Evolutionary conservation across 2,888 invertebrate genomes (phyloP), one percentile per base, ranked within the genome.

Genomic region (Meiosimyza platycephala): DNA sequence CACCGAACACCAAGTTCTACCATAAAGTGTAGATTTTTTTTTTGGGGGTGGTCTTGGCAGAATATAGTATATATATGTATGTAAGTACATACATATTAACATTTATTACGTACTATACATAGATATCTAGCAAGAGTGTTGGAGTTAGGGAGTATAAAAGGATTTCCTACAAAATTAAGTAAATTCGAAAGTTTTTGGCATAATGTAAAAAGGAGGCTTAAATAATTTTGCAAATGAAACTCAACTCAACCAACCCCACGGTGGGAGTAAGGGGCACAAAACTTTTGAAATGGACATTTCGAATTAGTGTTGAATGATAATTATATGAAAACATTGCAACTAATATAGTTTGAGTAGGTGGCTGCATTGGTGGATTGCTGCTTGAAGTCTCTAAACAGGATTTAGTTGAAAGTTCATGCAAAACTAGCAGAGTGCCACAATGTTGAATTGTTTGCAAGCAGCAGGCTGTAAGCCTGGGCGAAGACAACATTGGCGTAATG

Each of bases 301-400:
- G 77, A 75, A 77, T 76, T 77, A 76, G 76, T 76, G 77, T 74
- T 77, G 77, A 77, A 77, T 77, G 76, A 76, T 76, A 77, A 77
- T 77, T 77, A 77, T 76, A 76, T 75, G 63, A 52, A 75, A 73
- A 74, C 65, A 71, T 75, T 67, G 60, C 65, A 65, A 18, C 64
- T 52, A 40, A 18, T 59, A 22, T 40, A 40, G 50, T 9, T 22
- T 51, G 13, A 50, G 16, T 18, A 57, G 28, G 72, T 47, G 33
- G 59, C 22, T 28, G 64, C n/a, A 47, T n/a, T 11, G 59, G 13
- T 28, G 54, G 51, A 3, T 15, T 47, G 16, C 28, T 28, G 55
- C n/a, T 54, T 18, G 59, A n/a, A 6, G n/a, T 55, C n/a, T 40
- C 40, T 51, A 72, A 65, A 66, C 66, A 22, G 62, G 62, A 63